A percentile compares a stretch with the other conserved stretches of the same genome.
Conservation (phyloP, 2,797 vertebrate genomes). For the Cygnus olor region DNA sequence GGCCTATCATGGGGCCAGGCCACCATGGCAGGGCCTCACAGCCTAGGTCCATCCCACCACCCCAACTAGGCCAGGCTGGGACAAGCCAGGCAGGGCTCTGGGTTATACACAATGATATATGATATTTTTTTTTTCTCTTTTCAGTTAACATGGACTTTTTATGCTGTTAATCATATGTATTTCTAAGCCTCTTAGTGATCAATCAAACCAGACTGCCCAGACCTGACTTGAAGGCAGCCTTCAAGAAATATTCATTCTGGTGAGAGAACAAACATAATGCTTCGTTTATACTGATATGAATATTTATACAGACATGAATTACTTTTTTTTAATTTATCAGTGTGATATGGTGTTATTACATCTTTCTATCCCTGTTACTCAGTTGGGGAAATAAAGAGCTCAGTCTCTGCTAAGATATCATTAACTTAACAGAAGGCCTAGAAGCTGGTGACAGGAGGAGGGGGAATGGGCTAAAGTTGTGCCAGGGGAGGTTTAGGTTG, state of each 20-base stretch:
- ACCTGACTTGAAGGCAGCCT: background rate
- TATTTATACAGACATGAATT: background rate
- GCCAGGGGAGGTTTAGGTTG: no score
- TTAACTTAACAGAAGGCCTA: background rate
- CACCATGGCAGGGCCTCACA: fast-evolving
- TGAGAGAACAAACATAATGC: background rate
- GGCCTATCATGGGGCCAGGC: fast-evolving
- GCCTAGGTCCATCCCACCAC: fast-evolving
- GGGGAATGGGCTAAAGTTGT: no score
- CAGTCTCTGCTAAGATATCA: background rate
- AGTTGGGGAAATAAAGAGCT: background rate
- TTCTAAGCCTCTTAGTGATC: background rate
- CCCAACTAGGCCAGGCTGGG: fast-evolving
- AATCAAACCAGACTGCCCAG: background rate
- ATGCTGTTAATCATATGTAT: background rate
- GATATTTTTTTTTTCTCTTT: background rate
- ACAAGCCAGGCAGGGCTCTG: background rate
- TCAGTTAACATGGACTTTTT: background rate
- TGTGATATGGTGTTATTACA: background rate
- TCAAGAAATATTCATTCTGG: background rate
- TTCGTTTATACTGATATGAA: background rate
- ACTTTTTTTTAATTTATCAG: background rate
- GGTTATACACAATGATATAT: no score
- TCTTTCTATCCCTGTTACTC: background rate
- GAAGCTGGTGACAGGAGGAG: background rate